Conservation (phyloP, 92 coral and sea anemone species). For the Umimayanthus kanabou region DNA sequence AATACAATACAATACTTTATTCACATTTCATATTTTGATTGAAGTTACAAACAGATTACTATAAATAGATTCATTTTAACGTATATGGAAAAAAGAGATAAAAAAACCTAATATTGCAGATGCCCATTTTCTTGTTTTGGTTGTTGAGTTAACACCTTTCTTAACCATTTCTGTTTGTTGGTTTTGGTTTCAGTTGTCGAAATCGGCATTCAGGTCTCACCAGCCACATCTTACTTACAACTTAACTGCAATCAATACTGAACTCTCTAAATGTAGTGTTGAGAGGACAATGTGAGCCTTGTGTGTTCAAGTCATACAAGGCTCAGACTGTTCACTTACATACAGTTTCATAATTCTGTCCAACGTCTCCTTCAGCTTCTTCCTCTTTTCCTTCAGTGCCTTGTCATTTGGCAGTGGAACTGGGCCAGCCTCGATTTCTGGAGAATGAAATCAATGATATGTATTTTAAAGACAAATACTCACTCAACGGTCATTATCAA, state of each 20-base stretch:
- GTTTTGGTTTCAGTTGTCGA: too few species aligned
- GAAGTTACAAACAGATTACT: too few species aligned
- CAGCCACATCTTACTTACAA: conserved; percentile 15
- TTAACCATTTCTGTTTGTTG: too few species aligned
- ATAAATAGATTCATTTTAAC: too few species aligned
- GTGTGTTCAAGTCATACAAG: conserved; percentile 7
- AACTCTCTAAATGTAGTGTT: conserved; percentile 3
- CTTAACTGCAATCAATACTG: conserved; percentile 12
- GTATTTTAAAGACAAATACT: background rate
- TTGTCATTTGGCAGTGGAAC: conserved; percentile 98
- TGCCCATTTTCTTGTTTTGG: too few species aligned
- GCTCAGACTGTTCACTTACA: conserved; percentile 67
- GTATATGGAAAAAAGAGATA: too few species aligned
- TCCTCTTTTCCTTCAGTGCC: conserved; percentile 95
- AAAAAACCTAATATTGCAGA: too few species aligned
- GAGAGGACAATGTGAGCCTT: conserved; percentile 35
- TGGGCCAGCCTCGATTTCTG: conserved; percentile 95
- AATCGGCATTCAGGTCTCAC: too few species aligned
- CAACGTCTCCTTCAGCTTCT: conserved; percentile 89
- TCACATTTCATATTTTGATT: too few species aligned
- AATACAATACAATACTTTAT: too few species aligned
- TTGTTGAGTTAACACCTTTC: too few species aligned
- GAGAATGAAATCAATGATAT: background rate
- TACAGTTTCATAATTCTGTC: conserved; percentile 84
- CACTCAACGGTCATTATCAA: too few species aligned